These are phyloP conservation scores for Calyptommatus sinebrachiatus DNA, from an alignment of 2,113 vertebrate species.

Conservation along the genomic window DNA sequence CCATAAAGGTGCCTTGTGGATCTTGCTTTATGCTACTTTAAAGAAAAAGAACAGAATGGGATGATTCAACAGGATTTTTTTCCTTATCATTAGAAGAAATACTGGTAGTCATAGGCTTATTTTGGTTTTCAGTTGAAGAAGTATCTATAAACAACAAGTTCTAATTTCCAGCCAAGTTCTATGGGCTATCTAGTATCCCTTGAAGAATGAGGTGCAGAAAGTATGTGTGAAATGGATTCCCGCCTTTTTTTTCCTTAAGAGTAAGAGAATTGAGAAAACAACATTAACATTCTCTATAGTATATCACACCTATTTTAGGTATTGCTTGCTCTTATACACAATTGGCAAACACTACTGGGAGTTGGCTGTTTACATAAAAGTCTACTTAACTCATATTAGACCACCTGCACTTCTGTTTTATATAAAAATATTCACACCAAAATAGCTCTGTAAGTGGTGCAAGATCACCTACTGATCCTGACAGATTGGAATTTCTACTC, in stretches of 20 bases:
- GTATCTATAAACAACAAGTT: background rate
- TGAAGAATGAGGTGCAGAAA: background rate
- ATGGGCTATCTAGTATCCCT: background rate
- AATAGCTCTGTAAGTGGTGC: slow-evolving; percentile 20
- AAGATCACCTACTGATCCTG: background rate
- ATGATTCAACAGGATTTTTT: background rate
- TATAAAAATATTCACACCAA: slow-evolving; percentile 17
- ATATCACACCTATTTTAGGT: slow-evolving; percentile 14
- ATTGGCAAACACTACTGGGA: background rate
- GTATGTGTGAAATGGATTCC: background rate
- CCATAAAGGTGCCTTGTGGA: too few relatives aligned
- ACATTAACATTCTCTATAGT: slow-evolving; percentile 1
- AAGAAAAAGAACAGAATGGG: background rate
- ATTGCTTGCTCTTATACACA: background rate
- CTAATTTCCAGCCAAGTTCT: background rate
- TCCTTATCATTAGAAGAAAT: background rate
- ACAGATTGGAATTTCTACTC: slow-evolving; percentile 8
- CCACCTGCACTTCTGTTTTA: slow-evolving; percentile 7
- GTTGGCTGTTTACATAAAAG: background rate
- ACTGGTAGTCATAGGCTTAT: background rate
- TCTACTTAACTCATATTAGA: background rate
- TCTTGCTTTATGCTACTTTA: background rate
- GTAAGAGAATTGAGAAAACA: slow-evolving; percentile 6
- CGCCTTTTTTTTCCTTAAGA: background rate
- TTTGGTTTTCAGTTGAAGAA: background rate